A percentile compares a stretch with the other conserved stretches of the same genome.
phyloP scores from a whole-genome alignment of 1,140 invertebrate genomes.

The Papilio polytes region DNA sequence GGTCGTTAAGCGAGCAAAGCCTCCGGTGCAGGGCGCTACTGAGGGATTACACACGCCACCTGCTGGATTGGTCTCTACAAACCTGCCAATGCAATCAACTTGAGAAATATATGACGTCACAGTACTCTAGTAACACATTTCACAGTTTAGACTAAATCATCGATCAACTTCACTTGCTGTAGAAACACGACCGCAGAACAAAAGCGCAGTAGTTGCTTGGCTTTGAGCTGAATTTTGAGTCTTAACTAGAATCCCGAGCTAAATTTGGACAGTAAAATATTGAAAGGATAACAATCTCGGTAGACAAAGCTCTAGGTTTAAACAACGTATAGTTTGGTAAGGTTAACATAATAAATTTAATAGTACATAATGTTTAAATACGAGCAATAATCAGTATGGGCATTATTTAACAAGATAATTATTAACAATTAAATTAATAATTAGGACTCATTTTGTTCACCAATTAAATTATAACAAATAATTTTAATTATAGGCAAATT shows the following conservation, averaged over 20 bases:
- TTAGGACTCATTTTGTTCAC: background rate
- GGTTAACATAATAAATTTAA: background rate
- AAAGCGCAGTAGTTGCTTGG: too few species aligned
- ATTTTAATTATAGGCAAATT: background rate
- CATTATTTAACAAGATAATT: background rate
- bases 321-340: too few species aligned
- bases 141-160: too few species aligned
- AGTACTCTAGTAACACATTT: background rate
- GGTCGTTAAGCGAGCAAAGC: conserved; percentile 86
- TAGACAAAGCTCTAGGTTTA: too few species aligned
- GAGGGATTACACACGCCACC: conserved; percentile 84
- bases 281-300: background rate
- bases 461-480: background rate
- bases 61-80: conserved; percentile 85
- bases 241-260: background rate
- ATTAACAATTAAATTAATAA: conserved; percentile 2
- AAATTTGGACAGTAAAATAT: background rate
- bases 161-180: too few species aligned
- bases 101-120: background rate
- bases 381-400: background rate
- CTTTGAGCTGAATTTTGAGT: background rate
- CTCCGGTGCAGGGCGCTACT: conserved; percentile 85
- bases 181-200: too few species aligned
- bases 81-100: conserved; percentile 69
- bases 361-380: background rate